Conservation (phyloP, 2,797 vertebrate species). For the Odontamblyopus lacepedii region DNA sequence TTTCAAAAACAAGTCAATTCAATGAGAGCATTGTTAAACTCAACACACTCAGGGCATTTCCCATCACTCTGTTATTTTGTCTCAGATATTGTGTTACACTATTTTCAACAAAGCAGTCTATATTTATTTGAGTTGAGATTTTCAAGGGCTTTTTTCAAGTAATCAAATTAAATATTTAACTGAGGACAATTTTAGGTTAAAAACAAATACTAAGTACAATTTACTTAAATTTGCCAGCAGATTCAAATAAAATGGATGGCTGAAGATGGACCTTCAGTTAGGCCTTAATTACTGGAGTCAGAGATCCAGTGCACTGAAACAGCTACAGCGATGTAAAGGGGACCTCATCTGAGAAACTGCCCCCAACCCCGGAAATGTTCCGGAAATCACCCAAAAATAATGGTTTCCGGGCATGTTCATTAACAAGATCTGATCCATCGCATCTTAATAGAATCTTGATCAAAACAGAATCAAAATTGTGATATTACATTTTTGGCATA, state of each 20-base stretch:
- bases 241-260: not conserved
- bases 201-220: not conserved
- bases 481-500: no score
- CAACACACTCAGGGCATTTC: slow-evolving; percentile 40
- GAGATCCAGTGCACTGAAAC: not conserved
- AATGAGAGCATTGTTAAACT: slow-evolving; percentile 68
- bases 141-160: not conserved
- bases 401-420: no score
- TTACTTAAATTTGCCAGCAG: not conserved
- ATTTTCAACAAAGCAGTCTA: slow-evolving; percentile 44
- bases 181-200: not conserved
- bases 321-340: not conserved
- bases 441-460: no score
- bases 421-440: no score
- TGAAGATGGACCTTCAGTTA: not conserved
- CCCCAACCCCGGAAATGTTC: no score
- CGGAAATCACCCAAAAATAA: no score
- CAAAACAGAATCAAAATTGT: no score
- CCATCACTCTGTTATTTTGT: slow-evolving; percentile 60
- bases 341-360: not conserved
- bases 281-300: not conserved
- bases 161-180: not conserved
- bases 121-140: not conserved
- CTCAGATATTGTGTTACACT: slow-evolving; percentile 58
- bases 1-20: slow-evolving; percentile 58